A percentile compares a stretch with the other conserved stretches of the same genome.
phyloP scores from a whole-genome alignment of 37 sponge, comb jelly and placozoan species.

The Geodia barretti region DNA sequence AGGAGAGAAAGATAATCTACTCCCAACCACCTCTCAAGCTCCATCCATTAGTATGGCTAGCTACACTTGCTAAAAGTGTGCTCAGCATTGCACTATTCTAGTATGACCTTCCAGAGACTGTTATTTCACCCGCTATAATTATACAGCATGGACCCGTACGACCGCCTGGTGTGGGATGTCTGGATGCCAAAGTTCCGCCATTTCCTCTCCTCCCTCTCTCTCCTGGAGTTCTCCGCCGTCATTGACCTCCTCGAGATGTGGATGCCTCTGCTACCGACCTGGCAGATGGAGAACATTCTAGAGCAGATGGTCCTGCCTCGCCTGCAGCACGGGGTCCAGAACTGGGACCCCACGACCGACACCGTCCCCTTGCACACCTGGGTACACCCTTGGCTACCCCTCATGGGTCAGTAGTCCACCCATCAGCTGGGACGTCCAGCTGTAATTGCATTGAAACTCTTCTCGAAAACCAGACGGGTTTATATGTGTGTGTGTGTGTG shows the following conservation, averaged over 20 bases:
- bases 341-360: conserved; percentile 96
- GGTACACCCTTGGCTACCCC: conserved; percentile 97
- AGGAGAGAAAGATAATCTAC: no score
- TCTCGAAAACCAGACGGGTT: no score
- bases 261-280: conserved; percentile 73
- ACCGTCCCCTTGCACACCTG: conserved; percentile 92
- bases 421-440: neutral
- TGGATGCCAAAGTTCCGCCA: conserved; percentile 90
- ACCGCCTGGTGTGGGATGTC: conserved; percentile 88
- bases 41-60: no score
- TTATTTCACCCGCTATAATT: neutral
- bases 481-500: no score
- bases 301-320: conserved; percentile 81
- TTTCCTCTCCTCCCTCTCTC: conserved; percentile 45
- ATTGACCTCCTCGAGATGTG: conserved; percentile 86
- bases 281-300: conserved; percentile 85
- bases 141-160: conserved; percentile 80
- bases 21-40: no score
- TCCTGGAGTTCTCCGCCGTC: conserved; percentile 38
- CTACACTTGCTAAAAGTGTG: no score
- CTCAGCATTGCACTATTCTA: no score
- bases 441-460: neutral
- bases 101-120: no score
- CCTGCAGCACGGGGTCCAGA: conserved; percentile 77
- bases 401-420: conserved; percentile 60